Evolutionary conservation across 2,888 invertebrate genomes (phyloP), one percentile per base, ranked within the genome.

Genomic region (Busseola fusca): DNA sequence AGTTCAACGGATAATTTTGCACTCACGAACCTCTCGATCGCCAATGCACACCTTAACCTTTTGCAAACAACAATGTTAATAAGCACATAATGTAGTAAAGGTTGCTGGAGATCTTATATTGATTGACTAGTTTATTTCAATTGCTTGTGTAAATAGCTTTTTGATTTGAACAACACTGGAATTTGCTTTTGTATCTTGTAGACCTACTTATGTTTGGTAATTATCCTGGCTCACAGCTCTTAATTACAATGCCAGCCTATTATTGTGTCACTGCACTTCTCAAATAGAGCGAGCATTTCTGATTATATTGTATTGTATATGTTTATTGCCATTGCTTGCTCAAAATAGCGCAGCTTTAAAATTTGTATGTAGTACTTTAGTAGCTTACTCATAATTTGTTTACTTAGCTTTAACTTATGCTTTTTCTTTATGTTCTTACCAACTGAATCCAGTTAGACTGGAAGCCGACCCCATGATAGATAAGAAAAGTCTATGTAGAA

Each of bases 41-140:
- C 58, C 66, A 59, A 21, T 27, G 21, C 50, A 64, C 50, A n/a
- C 82, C 82, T 66, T 65, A 42, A 77, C 78, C 72, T 78, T 78
- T 78, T 37, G 34, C 1, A 5, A 37, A 63, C 12, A 48, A 16
- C 52, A 58, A 52, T 57, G 42, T 77, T 62, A 78, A 81, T 65
- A 37, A 54, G 64, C 64, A 70, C n/a, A 30, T 81, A 64, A 45
- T 68, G 21, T 60, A 9, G 42, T 48, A 67, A 75, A 76, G 34
- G 21, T 62, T 59, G 21, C 0, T 6, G 21, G 18, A n/a, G 30
- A 71, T 54, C 14, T 40, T 18, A 37, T 9, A 6, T 10, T 70
- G 50, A 69, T 70, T 40, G 70, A 18, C 37, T 30, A 27, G n/a
- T 69, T 50, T 1, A n/a, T 21, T 21, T 48, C 16, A 30, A 7